phyloP scores from a whole-genome alignment of 1,140 invertebrate genomes.

The Macrosteles quadrilineatus region DNA sequence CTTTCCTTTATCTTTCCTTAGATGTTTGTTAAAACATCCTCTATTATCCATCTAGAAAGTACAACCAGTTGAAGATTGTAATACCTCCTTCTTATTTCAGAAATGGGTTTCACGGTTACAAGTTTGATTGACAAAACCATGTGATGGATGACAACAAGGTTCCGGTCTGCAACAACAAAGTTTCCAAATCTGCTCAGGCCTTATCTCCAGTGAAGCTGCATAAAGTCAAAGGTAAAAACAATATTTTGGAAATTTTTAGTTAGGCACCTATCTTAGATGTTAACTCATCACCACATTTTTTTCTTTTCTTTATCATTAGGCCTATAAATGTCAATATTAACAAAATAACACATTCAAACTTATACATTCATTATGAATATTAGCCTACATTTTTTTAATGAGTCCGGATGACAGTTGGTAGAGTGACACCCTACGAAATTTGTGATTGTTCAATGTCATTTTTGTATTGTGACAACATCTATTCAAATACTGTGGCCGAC shows the following conservation, averaged over 20 bases:
- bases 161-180: conserved; percentile 27
- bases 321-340: not conserved
- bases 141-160: conserved; percentile 30
- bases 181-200: conserved; percentile 25
- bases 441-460: no score
- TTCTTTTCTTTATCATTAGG: not conserved
- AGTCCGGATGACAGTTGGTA: not conserved
- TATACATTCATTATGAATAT: not conserved
- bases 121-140: not conserved
- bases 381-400: not conserved
- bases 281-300: not conserved
- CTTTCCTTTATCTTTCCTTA: no score
- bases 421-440: no score
- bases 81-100: no score
- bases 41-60: no score
- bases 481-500: no score
- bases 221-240: conserved; percentile 40
- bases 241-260: not conserved
- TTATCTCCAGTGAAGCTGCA: conserved; percentile 41
- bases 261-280: not conserved
- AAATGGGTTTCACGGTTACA: not conserved
- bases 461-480: no score
- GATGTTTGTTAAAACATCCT: no score
- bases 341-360: not conserved
- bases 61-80: no score